phyloP scores from a whole-genome alignment of 2,888 invertebrate species.

The Atethmia centrago region DNA sequence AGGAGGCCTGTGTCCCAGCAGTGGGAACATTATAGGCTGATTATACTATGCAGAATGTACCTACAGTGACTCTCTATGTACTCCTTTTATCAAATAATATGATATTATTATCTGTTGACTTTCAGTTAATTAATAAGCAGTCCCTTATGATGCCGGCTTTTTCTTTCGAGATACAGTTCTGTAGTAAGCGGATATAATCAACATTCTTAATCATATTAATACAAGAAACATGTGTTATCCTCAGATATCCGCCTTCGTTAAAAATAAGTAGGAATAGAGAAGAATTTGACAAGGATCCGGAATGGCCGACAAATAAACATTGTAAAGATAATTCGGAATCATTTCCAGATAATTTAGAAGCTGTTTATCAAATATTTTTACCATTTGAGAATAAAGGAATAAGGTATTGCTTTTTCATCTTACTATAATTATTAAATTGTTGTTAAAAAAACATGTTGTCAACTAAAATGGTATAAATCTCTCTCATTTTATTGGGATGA shows the following conservation, averaged over 20 bases:
- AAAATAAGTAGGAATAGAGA: slow-evolving; percentile 85
- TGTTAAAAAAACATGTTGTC: not conserved
- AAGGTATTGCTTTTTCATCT: slow-evolving; percentile 84
- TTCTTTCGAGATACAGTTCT: not conserved
- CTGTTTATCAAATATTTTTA: slow-evolving; percentile 92
- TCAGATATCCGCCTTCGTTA: slow-evolving; percentile 87
- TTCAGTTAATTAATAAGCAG: not conserved
- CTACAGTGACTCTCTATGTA: not conserved
- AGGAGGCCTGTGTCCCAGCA: too few relatives aligned
- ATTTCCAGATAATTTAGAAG: slow-evolving; percentile 85
- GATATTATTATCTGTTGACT: too few relatives aligned
- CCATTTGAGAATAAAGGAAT: slow-evolving; percentile 95
- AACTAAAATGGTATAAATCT: not conserved
- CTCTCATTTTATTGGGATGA: not conserved
- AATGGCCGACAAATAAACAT: slow-evolving; percentile 89
- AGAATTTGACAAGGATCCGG: slow-evolving; percentile 88
- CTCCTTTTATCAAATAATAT: not conserved
- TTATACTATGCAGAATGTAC: not conserved
- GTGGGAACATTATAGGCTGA: not conserved
- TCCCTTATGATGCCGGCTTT: too few relatives aligned
- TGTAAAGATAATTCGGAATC: slow-evolving; percentile 84
- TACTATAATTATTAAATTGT: not conserved
- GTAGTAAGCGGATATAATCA: not conserved
- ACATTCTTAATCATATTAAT: not conserved
- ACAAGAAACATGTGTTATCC: slow-evolving; percentile 22